Percentiles rank a stretch among this genome's conserved stretches.
Conservation (phyloP, 2,888 invertebrate genomes). For the Mycogona germanica region DNA sequence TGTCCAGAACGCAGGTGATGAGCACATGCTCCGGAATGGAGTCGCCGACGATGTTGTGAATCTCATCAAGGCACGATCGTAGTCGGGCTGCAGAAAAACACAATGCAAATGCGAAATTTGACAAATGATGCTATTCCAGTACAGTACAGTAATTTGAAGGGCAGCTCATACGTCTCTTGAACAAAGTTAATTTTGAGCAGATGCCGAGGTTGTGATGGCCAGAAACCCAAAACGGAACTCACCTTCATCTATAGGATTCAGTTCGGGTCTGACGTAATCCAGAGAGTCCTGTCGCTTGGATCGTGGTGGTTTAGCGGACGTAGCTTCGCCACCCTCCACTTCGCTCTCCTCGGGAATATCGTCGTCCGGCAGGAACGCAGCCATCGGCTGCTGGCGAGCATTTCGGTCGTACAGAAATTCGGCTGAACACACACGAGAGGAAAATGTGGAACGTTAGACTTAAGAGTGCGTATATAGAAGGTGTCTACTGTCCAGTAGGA, state of each 20-base stretch:
- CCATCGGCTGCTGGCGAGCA: slow-evolving; percentile 40
- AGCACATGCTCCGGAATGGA: slow-evolving; percentile 57
- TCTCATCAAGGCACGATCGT: slow-evolving; percentile 69
- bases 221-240: too few relatives aligned
- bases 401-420: slow-evolving; percentile 77
- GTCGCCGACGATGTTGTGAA: slow-evolving; percentile 67
- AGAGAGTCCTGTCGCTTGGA: slow-evolving; percentile 29
- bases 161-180: too few relatives aligned
- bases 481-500: neutral
- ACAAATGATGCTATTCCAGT: neutral
- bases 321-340: slow-evolving; percentile 35
- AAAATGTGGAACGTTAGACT: too few relatives aligned
- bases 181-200: too few relatives aligned
- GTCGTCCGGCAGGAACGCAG: slow-evolving; percentile 52
- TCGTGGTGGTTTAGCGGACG: slow-evolving; percentile 18
- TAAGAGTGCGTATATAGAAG: too few relatives aligned
- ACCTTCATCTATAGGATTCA: slow-evolving; percentile 16
- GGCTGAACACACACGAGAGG: slow-evolving; percentile 30
- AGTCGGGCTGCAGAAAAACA: slow-evolving; percentile 43
- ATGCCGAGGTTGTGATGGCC: too few relatives aligned
- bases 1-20: slow-evolving; percentile 53
- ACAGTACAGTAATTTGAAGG: neutral
- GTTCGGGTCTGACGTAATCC: slow-evolving; percentile 33
- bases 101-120: neutral
- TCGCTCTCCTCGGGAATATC: slow-evolving; percentile 54